Percentiles rank a stretch among this genome's conserved stretches.
Evolutionary conservation across 2,113 vertebrate species (phyloP).

Genomic region (Micromys minutus): DNA sequence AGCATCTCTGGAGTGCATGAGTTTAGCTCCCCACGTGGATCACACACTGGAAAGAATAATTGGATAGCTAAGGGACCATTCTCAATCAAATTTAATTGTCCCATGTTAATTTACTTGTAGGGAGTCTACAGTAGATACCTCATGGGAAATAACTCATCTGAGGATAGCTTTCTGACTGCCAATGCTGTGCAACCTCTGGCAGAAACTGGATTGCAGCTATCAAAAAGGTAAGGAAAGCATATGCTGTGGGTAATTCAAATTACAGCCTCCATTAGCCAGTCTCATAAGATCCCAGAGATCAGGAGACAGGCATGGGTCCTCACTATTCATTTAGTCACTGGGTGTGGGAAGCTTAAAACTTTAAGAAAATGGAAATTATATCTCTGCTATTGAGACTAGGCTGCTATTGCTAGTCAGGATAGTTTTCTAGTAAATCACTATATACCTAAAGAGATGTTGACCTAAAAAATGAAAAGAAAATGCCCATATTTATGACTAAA

Average conservation of each 20-base stretch:
- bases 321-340: not conserved
- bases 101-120: constrained; percentile 81
- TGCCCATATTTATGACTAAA: constrained; percentile 16
- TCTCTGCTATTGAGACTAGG: not conserved
- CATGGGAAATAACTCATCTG: constrained; percentile 92
- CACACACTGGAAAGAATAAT: not conserved
- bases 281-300: not conserved
- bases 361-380: not conserved
- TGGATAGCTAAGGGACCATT: not conserved
- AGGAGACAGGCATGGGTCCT: no score
- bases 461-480: constrained; percentile 44
- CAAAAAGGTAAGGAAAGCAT: constrained; percentile 84
- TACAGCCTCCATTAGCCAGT: constrained; percentile 25
- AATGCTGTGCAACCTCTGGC: constrained; percentile 91
- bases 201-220: constrained; percentile 88
- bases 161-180: constrained; percentile 87
- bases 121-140: constrained; percentile 92
- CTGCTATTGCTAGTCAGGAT: not conserved
- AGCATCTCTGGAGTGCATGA: not conserved
- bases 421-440: not conserved
- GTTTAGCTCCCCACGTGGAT: not conserved
- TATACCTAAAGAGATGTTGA: constrained; percentile 41
- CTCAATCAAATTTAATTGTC: constrained; percentile 35
- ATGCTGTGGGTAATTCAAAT: not conserved
- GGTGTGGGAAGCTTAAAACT: not conserved